These are phyloP conservation scores for Halichoeres trimaculatus DNA, from an alignment of 2,113 vertebrate genomes.

Conservation along the genomic window DNA sequence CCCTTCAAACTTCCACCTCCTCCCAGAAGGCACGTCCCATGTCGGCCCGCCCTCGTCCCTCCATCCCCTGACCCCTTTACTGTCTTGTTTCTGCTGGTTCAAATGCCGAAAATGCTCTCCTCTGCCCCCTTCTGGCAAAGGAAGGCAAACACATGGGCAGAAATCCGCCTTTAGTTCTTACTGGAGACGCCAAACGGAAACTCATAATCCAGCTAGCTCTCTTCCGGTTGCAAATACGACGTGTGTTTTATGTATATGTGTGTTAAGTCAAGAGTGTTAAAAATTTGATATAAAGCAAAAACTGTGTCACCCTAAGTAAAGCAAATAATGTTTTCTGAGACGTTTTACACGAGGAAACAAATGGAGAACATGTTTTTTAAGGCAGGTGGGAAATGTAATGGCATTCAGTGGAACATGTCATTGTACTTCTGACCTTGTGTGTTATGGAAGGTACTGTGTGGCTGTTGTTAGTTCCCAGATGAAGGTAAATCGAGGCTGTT, in stretches of 20 bases:
- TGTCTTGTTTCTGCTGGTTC: slow-evolving; percentile 67
- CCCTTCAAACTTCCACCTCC: slow-evolving; percentile 58
- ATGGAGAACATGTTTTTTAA: slow-evolving; percentile 57
- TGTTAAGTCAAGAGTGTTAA: slow-evolving; percentile 64
- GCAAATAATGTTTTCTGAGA: slow-evolving; percentile 60
- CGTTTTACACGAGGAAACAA: slow-evolving; percentile 51
- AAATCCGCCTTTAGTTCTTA: slow-evolving; percentile 52
- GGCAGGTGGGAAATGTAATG: slow-evolving; percentile 70
- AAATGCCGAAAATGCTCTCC: slow-evolving; percentile 53
- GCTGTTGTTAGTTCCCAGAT: slow-evolving; percentile 53
- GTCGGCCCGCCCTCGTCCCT: slow-evolving; percentile 28
- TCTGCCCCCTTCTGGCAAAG: slow-evolving; percentile 56
- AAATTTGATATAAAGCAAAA: slow-evolving; percentile 54
- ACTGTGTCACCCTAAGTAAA: slow-evolving; percentile 55
- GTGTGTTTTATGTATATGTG: slow-evolving; percentile 70
- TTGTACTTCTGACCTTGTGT: slow-evolving; percentile 73
- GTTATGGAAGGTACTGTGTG: slow-evolving; percentile 74
- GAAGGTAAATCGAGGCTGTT: slow-evolving; percentile 48
- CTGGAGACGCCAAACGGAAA: slow-evolving; percentile 65
- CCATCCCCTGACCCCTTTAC: slow-evolving; percentile 27
- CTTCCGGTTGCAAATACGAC: slow-evolving; percentile 55
- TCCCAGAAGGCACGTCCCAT: slow-evolving; percentile 7
- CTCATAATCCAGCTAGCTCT: slow-evolving; percentile 76
- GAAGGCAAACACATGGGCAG: slow-evolving; percentile 38
- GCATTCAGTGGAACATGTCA: slow-evolving; percentile 62